Percentiles rank a stretch among this genome's conserved stretches.
Conservation (phyloP, 2,797 vertebrate genomes). For the Peromyscus aztecus region DNA sequence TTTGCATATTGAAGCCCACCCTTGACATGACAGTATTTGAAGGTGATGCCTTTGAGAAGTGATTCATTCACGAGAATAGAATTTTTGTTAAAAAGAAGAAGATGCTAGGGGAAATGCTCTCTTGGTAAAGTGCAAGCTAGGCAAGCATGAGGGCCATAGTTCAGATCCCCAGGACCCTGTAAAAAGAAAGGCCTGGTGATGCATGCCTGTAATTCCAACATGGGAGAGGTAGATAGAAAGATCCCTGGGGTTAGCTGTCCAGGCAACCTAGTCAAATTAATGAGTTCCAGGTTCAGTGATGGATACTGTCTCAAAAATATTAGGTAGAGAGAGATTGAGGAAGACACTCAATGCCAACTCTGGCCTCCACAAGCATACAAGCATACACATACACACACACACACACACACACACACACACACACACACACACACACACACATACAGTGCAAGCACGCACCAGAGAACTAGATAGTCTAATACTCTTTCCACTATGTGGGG, state of each 20-base stretch:
- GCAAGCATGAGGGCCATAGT: background rate
- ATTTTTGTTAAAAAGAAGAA: background rate
- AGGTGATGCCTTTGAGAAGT: background rate
- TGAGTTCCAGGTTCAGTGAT: background rate
- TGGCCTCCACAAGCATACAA: background rate
- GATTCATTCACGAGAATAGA: background rate
- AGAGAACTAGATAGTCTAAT: background rate
- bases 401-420: background rate
- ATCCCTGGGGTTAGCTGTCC: background rate
- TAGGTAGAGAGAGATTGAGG: background rate
- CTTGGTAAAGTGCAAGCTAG: background rate
- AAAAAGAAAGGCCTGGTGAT: background rate
- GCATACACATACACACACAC: background rate
- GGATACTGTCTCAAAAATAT: background rate
- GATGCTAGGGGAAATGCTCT: background rate
- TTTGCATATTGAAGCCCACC: background rate
- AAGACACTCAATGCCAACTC: background rate
- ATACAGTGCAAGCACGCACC: background rate
- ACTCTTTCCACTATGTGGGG: background rate
- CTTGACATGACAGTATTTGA: no score
- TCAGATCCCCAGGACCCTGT: background rate
- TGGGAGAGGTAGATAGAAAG: background rate
- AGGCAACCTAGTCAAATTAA: background rate
- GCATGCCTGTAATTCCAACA: background rate
- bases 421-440: background rate